A percentile compares a stretch with the other conserved stretches of the same genome.
These are phyloP conservation scores for Karalla daura DNA, from an alignment of 2,797 vertebrate genomes.

Conservation along the genomic window DNA sequence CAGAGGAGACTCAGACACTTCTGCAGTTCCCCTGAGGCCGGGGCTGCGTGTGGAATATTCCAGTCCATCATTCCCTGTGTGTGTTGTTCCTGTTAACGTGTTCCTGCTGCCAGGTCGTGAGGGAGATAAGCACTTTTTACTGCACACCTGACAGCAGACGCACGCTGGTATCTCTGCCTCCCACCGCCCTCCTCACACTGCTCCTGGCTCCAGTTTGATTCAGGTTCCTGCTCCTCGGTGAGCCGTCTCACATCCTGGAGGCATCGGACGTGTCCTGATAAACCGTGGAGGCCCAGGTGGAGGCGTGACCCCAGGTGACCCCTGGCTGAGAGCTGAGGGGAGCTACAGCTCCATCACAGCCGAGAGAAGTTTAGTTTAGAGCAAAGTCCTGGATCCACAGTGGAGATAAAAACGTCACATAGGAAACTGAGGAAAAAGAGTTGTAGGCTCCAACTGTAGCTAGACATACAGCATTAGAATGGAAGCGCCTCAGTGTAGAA, in stretches of 20 bases:
- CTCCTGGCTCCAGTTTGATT: constrained; percentile 22
- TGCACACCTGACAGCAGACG: constrained; percentile 38
- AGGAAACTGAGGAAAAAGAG: no score
- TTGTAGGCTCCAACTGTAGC: no score
- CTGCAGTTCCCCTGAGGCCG: constrained; percentile 5
- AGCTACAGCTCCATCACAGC: constrained; percentile 18
- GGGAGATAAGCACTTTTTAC: constrained; percentile 45
- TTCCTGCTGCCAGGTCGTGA: constrained; percentile 31
- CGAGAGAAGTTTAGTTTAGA: constrained; percentile 1
- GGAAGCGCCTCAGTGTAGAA: no score
- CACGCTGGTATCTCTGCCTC: constrained; percentile 29
- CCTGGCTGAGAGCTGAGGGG: constrained; percentile 34
- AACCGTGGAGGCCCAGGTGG: constrained; percentile 12
- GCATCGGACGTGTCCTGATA: constrained; percentile 27
- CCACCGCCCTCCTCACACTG: constrained; percentile 15
- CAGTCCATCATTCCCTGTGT: constrained; percentile 39
- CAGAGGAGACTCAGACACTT: background rate
- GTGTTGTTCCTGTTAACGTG: constrained; percentile 51
- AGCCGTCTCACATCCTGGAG: constrained; percentile 37
- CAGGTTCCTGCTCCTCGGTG: constrained; percentile 21
- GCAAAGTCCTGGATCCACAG: background rate
- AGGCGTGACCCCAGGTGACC: constrained; percentile 48
- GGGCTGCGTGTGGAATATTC: constrained; percentile 15
- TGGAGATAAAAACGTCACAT: background rate
- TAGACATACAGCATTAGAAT: no score